Conservation (phyloP, 2,797 vertebrate genomes). For the Danio albolineatus region DNA sequence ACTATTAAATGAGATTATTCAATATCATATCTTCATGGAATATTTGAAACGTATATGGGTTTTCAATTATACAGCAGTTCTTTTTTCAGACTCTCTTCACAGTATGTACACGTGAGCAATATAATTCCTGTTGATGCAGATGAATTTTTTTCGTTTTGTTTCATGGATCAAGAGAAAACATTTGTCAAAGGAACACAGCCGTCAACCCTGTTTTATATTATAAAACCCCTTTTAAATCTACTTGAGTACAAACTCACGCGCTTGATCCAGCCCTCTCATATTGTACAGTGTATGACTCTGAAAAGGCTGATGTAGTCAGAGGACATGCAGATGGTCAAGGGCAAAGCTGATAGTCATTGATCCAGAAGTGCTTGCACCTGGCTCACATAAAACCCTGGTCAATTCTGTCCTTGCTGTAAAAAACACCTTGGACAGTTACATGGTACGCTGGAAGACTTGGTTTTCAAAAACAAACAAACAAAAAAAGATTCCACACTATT, state of each 20-base stretch:
- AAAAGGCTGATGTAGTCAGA: conserved; percentile 27
- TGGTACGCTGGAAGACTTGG: conserved; percentile 60
- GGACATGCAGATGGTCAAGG: conserved; percentile 40
- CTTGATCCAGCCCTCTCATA: background rate
- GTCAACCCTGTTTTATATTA: conserved; percentile 12
- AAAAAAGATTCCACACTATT: conserved; percentile 17
- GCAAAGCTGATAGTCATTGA: conserved; percentile 49
- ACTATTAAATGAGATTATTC: conserved; percentile 40
- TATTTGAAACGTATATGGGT: conserved; percentile 47
- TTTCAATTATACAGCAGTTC: conserved; percentile 44
- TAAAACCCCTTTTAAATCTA: conserved; percentile 23
- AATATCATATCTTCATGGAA: conserved; percentile 34
- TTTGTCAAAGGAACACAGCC: conserved; percentile 33
- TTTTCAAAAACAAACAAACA: conserved; percentile 45
- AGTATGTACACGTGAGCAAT: conserved; percentile 53
- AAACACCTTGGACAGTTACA: conserved; percentile 48
- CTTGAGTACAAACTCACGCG: conserved; percentile 25
- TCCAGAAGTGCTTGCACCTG: conserved; percentile 36
- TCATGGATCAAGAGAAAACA: conserved; percentile 15
- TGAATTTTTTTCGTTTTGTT: conserved; percentile 11
- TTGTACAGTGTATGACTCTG: conserved; percentile 26
- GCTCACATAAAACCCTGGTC: conserved; percentile 51
- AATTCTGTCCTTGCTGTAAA: conserved; percentile 46
- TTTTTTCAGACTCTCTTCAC: conserved; percentile 46
- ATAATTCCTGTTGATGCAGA: conserved; percentile 23